These are phyloP conservation scores for Malacoraja senta DNA, from an alignment of 2,797 vertebrate genomes.

Conservation along the genomic window DNA sequence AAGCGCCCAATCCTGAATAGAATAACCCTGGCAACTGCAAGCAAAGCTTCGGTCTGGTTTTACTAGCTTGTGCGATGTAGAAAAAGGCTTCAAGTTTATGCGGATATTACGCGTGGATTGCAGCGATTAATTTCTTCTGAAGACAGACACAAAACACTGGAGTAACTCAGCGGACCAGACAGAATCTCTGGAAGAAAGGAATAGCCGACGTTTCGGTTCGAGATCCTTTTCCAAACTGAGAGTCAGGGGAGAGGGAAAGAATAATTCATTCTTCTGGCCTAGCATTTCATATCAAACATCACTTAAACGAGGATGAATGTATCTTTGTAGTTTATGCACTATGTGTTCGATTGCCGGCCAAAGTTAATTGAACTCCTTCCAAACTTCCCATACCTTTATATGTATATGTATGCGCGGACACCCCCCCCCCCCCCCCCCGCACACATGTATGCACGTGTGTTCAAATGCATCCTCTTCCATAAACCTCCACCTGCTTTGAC, in stretches of 20 bases:
- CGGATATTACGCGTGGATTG: slow-evolving; percentile 47
- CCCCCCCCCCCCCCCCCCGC: too few species aligned
- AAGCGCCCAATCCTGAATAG: background rate
- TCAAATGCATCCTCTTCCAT: background rate
- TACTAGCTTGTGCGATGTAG: background rate
- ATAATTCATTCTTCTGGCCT: background rate
- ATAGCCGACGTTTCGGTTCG: too few species aligned
- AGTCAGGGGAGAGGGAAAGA: background rate
- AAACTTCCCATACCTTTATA: background rate
- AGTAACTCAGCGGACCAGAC: too few species aligned
- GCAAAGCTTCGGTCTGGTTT: background rate
- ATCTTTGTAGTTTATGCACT: slow-evolving; percentile 42
- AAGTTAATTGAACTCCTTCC: slow-evolving; percentile 51
- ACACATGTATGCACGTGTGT: too few species aligned
- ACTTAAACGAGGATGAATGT: background rate
- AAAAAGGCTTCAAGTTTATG: slow-evolving; percentile 33
- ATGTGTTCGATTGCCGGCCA: slow-evolving; percentile 49
- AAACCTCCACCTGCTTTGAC: too few species aligned
- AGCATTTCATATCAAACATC: slow-evolving; percentile 43
- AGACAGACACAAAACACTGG: too few species aligned
- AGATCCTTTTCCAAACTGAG: too few species aligned
- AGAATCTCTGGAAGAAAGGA: too few species aligned
- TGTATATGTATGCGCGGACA: too few species aligned
- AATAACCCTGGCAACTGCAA: background rate
- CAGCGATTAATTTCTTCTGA: background rate